Evolutionary conservation across 2,113 vertebrate genomes (phyloP).

Genomic region (Microcebus ravelobensis): DNA sequence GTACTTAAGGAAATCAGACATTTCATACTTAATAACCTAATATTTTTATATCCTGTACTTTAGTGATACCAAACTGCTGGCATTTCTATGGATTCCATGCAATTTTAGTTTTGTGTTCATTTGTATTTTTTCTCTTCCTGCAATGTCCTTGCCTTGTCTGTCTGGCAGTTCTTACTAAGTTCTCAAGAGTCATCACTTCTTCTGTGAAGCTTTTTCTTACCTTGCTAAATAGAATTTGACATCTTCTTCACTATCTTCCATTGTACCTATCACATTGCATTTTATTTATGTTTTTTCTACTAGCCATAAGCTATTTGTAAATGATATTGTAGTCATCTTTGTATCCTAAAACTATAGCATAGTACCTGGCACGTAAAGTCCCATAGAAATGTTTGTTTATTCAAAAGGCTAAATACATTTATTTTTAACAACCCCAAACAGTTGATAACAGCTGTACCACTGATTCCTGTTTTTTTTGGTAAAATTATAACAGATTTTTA

Average conservation of each 20-base stretch:
- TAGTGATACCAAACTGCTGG: not conserved
- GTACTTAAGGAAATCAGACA: no score
- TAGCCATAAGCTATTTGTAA: not conserved
- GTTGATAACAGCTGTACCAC: not conserved
- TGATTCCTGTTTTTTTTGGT: constrained; percentile 41
- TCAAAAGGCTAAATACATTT: not conserved
- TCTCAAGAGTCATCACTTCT: not conserved
- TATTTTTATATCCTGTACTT: not conserved
- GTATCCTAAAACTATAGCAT: not conserved
- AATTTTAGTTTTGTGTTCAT: not conserved
- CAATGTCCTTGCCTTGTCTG: not conserved
- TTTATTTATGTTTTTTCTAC: not conserved
- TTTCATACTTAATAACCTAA: no score
- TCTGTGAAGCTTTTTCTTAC: not conserved
- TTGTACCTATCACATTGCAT: not conserved
- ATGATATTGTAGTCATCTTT: not conserved
- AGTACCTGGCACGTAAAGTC: not conserved
- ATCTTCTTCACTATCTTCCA: not conserved
- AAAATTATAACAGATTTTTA: constrained; percentile 44
- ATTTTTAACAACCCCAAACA: not conserved
- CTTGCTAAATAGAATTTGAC: not conserved
- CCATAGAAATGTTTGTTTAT: not conserved
- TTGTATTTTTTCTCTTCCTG: not conserved
- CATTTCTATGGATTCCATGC: not conserved
- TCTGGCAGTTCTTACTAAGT: not conserved